Evolutionary conservation across 2,113 vertebrate genomes (phyloP).

Genomic region (Petaurus breviceps): DNA sequence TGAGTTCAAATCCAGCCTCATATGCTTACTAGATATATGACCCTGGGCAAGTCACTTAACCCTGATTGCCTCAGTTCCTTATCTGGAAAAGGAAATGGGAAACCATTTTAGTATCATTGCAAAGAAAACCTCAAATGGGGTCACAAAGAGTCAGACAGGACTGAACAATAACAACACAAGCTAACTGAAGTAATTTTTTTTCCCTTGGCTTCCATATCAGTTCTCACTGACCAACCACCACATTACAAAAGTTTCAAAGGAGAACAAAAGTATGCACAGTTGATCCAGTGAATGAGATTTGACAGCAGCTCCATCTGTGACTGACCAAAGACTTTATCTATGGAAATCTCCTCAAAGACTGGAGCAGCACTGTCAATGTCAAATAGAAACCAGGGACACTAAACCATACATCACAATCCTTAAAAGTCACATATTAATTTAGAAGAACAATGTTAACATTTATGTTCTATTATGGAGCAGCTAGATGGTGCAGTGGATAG

Average conservation of each 20-base stretch:
- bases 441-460: not conserved
- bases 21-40: not conserved
- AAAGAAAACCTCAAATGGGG: not conserved
- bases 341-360: not conserved
- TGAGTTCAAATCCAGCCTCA: not conserved
- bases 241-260: not conserved
- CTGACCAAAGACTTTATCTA: not conserved
- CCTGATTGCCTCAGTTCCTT: not conserved
- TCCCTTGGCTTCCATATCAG: not conserved
- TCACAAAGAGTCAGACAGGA: not conserved
- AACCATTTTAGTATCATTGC: not conserved
- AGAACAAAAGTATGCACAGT: not conserved
- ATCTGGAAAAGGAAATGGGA: not conserved
- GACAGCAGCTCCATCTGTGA: not conserved
- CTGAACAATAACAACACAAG: not conserved
- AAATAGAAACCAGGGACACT: not conserved
- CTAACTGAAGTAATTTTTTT: not conserved
- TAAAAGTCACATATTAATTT: not conserved
- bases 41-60: not conserved
- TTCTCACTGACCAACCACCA: not conserved
- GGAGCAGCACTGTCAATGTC: not conserved
- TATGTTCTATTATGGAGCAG: not conserved
- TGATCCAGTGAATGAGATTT: not conserved
- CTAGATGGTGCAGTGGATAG: not conserved
- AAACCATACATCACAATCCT: not conserved